Evolutionary conservation across 2,113 vertebrate genomes (phyloP).

Genomic region (Pongo abelii): DNA sequence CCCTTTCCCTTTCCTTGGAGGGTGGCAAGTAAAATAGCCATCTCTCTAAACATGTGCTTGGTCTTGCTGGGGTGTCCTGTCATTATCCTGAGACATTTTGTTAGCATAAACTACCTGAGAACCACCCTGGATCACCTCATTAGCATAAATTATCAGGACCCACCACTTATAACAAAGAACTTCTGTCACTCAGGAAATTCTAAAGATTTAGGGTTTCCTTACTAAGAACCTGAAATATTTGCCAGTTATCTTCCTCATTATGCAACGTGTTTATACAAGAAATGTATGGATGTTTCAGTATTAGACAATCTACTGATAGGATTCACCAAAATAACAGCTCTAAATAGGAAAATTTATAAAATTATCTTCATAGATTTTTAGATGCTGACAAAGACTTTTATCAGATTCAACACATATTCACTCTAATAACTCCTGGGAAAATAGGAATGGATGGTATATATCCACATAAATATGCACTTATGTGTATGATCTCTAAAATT

Average conservation of each 20-base stretch:
- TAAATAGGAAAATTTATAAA: not conserved
- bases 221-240: not conserved
- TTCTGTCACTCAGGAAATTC: not conserved
- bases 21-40: not conserved
- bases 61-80: not conserved
- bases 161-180: not conserved
- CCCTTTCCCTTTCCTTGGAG: not conserved
- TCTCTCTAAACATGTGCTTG: not conserved
- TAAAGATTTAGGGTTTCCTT: not conserved
- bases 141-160: not conserved
- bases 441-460: not conserved
- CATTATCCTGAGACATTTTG: not conserved
- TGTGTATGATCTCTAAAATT: not conserved
- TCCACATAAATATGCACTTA: not conserved
- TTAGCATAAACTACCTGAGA: not conserved
- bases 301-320: not conserved
- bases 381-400: not conserved
- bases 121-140: not conserved
- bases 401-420: not conserved
- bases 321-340: not conserved
- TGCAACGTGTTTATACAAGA: not conserved
- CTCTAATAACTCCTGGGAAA: not conserved
- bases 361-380: not conserved
- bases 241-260: not conserved
- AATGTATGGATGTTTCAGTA: not conserved